Conservation (phyloP, 2,888 invertebrate genomes). For the Idaea dimidiata region DNA sequence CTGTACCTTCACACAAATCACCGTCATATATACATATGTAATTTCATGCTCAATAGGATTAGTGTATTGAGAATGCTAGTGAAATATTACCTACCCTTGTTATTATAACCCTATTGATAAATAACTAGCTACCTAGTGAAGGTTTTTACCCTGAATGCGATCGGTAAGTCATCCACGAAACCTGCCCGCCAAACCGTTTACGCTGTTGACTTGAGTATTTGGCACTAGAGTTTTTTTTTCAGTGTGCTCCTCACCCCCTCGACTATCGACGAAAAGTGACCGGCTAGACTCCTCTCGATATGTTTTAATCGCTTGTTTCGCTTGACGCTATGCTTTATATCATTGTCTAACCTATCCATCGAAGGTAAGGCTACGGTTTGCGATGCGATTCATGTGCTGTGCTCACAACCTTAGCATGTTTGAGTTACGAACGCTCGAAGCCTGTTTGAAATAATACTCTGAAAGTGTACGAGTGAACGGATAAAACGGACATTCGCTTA, state of each 20-base stretch:
- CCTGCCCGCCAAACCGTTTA: constrained; percentile 68
- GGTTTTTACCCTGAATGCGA: constrained; percentile 36
- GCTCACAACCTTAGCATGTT: constrained; percentile 44
- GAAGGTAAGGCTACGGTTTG: constrained; percentile 40
- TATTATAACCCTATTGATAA: constrained; percentile 36
- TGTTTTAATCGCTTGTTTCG: constrained; percentile 73
- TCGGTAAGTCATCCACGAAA: constrained; percentile 39
- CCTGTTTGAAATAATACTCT: constrained; percentile 17
- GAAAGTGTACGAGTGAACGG: constrained; percentile 16
- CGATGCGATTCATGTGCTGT: constrained; percentile 46
- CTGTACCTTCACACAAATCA: constrained; percentile 8
- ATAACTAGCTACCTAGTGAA: constrained; percentile 22
- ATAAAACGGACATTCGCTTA: constrained; percentile 22
- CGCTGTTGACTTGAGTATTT: constrained; percentile 60
- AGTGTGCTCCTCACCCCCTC: constrained; percentile 81
- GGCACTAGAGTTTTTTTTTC: constrained; percentile 81
- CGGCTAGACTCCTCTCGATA: constrained; percentile 81
- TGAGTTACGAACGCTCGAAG: constrained; percentile 10
- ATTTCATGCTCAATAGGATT: constrained; percentile 77
- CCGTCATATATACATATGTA: constrained; percentile 51
- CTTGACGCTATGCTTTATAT: constrained; percentile 71
- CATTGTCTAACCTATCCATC: constrained; percentile 24
- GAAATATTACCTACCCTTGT: constrained; percentile 50
- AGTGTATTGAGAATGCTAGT: constrained; percentile 79
- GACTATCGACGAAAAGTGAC: constrained; percentile 75